A percentile compares a stretch with the other conserved stretches of the same genome.
Evolutionary conservation across 2,888 invertebrate species (phyloP).

Genomic region (Cryptus viduatorius): DNA sequence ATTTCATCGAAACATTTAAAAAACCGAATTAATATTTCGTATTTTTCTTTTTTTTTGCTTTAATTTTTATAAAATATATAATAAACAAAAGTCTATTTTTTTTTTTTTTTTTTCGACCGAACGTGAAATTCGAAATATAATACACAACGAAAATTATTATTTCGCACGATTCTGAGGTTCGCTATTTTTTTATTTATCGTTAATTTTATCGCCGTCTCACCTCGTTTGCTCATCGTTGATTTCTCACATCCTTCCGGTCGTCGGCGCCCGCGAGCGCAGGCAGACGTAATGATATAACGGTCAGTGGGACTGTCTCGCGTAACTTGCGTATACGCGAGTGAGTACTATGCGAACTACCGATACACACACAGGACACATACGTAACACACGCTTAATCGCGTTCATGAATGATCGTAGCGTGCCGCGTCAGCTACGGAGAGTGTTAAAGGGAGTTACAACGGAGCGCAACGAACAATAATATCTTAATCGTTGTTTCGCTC

Average conservation of each 20-base stretch:
- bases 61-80: too few species aligned
- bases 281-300: conserved; percentile 68
- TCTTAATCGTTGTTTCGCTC: conserved; percentile 58
- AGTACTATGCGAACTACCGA: conserved; percentile 30
- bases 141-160: neutral
- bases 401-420: conserved; percentile 68
- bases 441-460: conserved; percentile 5
- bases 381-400: conserved; percentile 35
- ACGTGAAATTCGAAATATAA: neutral
- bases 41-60: too few species aligned
- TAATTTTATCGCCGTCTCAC: neutral
- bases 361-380: conserved; percentile 1
- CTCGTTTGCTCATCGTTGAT: conserved; percentile 44
- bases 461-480: conserved; percentile 56
- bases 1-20: too few species aligned
- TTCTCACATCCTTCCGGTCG: conserved; percentile 68
- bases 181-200: neutral
- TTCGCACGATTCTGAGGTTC: neutral
- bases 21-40: too few species aligned
- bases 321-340: conserved; percentile 50
- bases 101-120: neutral
- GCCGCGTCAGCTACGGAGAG: conserved; percentile 31
- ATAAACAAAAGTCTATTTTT: too few species aligned
- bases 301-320: conserved; percentile 67
- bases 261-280: conserved; percentile 46